These are phyloP conservation scores for Drosophila arawakana DNA, from an alignment of 1,140 invertebrate genomes.

Conservation along the genomic window DNA sequence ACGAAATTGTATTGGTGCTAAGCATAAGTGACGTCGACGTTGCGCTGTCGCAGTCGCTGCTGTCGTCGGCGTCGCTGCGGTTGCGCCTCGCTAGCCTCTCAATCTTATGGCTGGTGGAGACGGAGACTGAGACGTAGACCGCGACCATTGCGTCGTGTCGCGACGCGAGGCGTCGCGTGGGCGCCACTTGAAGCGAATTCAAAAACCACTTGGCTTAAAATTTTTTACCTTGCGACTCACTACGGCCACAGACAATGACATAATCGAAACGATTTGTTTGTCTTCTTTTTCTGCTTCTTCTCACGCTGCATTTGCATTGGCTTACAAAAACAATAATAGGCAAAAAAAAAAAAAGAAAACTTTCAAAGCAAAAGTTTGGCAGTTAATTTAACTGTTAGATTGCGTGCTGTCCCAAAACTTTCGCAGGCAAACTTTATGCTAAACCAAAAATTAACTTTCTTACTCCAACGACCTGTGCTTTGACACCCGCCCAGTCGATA, in stretches of 20 bases:
- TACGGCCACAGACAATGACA: constrained; percentile 42
- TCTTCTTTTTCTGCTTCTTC: constrained; percentile 5
- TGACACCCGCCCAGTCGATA: constrained; percentile 2
- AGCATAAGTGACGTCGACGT: constrained; percentile 41
- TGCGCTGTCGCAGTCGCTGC: constrained; percentile 27
- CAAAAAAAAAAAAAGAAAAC: constrained; percentile 11
- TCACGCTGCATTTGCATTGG: constrained; percentile 44
- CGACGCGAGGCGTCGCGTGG: constrained; percentile 53
- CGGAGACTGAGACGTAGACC: neutral
- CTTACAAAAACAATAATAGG: neutral
- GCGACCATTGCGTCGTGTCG: too few relatives aligned
- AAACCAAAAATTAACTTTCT: constrained; percentile 15
- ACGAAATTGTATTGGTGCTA: neutral
- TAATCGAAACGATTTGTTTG: constrained; percentile 43
- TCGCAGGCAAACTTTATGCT: constrained; percentile 8
- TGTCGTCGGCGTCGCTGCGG: constrained; percentile 49
- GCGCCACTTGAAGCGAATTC: constrained; percentile 54
- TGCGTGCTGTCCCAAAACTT: constrained; percentile 30
- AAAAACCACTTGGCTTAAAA: constrained; percentile 31
- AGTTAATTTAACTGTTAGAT: constrained; percentile 25
- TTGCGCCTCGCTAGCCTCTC: constrained; percentile 68
- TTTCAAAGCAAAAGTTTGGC: constrained; percentile 14
- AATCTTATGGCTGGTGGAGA: constrained; percentile 33
- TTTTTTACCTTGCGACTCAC: constrained; percentile 23
- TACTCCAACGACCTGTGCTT: neutral